These are phyloP conservation scores for Montifringilla adamsi DNA, from an alignment of 2,113 vertebrate species.

Conservation along the genomic window DNA sequence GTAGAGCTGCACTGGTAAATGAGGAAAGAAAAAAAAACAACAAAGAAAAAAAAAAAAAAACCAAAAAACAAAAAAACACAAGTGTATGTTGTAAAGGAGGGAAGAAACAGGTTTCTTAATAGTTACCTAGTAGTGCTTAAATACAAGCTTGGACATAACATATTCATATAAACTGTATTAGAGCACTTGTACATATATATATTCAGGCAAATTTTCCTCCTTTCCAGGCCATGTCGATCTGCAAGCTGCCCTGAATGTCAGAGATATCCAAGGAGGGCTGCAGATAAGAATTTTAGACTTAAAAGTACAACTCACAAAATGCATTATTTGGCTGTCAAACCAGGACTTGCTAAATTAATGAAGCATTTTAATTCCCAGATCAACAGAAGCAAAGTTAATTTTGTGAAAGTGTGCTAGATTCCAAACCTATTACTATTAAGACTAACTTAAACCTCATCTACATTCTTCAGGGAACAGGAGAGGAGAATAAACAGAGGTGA, in stretches of 20 bases:
- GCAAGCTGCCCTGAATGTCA: not conserved
- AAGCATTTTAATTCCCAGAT: slow-evolving; percentile 70
- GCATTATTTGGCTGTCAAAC: slow-evolving; percentile 69
- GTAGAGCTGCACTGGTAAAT: not conserved
- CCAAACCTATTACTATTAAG: slow-evolving; percentile 66
- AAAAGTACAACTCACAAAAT: slow-evolving; percentile 54
- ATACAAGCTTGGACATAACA: not conserved
- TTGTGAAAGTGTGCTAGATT: slow-evolving; percentile 68
- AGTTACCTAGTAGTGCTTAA: not conserved
- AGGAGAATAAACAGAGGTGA: slow-evolving; percentile 66
- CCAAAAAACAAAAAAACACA: not conserved
- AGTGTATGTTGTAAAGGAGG: not conserved
- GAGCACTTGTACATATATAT: not conserved
- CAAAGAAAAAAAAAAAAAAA: not conserved
- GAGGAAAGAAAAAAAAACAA: not conserved
- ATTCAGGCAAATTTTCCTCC: not conserved
- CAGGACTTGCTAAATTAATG: slow-evolving; percentile 68
- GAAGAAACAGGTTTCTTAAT: not conserved
- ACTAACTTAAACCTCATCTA: slow-evolving; percentile 69
- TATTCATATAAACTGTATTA: not conserved
- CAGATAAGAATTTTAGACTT: slow-evolving; percentile 43
- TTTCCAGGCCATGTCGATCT: not conserved
- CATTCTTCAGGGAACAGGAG: slow-evolving; percentile 61
- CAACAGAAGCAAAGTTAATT: slow-evolving; percentile 71
- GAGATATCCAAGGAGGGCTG: not conserved